Evolutionary conservation across 2,797 vertebrate genomes (phyloP), one percentile per base, ranked within the genome.

Genomic region (Paguma larvata): DNA sequence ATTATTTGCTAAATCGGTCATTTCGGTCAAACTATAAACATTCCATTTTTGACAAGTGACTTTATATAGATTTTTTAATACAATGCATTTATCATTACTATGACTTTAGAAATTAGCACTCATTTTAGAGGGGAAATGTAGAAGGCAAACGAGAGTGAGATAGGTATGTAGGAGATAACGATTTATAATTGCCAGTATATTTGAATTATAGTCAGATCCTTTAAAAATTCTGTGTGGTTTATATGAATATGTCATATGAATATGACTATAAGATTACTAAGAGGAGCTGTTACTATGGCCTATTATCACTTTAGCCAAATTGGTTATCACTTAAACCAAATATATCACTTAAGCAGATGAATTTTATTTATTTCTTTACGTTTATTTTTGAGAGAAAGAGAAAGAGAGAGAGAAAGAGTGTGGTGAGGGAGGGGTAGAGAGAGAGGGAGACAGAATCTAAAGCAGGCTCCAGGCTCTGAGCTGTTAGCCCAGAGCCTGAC

Each of bases 231-330:
- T 44, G 2, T 51, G 25, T 68, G 14, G 25, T 32, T 87, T 94
- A 38, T 38, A 38, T 38, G 38, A 80, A 19, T 7, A n/a, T 18
- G 38, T n/a, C 89, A 3, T 9, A 53, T 78, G 38, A 48, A 32
- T 23, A 67, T 73, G 80, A 59, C 2, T 23, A 8, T 46, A 48
- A 63, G 11, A 13, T 67, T 44, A 14, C 30, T 25, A 18, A 15
- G 3, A 65, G 13, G 25, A 85, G 0, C 21, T 78, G 94, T 75
- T n/a, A 68, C 16, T 3, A 51, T 14, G 30, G 1, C 15, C 56
- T 10, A 38, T 73, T 77, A 63, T 51, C n/a, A 67, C 51, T 82
- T 95, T n/a, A 78, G 32, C 53, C 41, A 89, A 92, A 91, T 73
- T 15, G 14, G 25, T 86, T 38, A 62, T 56, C 3, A 68, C 1